A percentile compares a stretch with the other conserved stretches of the same genome.
Conservation (phyloP, 2,113 vertebrate species). For the Atrichornis clamosus region DNA sequence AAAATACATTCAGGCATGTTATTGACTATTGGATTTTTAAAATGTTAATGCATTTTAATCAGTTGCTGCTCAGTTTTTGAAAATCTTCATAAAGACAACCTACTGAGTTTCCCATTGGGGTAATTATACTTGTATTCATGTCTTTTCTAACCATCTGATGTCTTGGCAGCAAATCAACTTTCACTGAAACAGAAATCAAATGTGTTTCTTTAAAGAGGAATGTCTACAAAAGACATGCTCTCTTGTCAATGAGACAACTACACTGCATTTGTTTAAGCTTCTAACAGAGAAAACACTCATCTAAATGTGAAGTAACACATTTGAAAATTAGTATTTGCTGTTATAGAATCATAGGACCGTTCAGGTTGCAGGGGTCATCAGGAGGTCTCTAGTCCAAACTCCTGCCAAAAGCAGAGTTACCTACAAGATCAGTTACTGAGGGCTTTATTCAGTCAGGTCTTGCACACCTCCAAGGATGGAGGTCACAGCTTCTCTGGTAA, state of each 20-base stretch:
- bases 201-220: background rate
- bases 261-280: background rate
- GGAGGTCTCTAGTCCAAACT: background rate
- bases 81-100: slow-evolving; percentile 13
- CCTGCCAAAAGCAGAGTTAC: background rate
- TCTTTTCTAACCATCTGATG: slow-evolving; percentile 43
- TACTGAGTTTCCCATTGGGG: slow-evolving; percentile 19
- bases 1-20: background rate
- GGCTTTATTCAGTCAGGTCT: background rate
- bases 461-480: background rate
- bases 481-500: background rate
- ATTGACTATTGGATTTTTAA: background rate
- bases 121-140: background rate
- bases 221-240: background rate
- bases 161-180: slow-evolving; percentile 14
- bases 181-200: background rate
- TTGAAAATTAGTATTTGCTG: background rate
- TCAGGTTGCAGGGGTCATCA: background rate
- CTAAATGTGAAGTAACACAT: fast-evolving
- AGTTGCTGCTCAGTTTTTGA: background rate
- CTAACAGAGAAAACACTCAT: background rate
- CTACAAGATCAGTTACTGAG: background rate
- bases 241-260: background rate
- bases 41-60: background rate
- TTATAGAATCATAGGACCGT: background rate